Evolutionary conservation across 2,888 invertebrate species (phyloP), one percentile per base, ranked within the genome.

Genomic region (Chrysolina americana): DNA sequence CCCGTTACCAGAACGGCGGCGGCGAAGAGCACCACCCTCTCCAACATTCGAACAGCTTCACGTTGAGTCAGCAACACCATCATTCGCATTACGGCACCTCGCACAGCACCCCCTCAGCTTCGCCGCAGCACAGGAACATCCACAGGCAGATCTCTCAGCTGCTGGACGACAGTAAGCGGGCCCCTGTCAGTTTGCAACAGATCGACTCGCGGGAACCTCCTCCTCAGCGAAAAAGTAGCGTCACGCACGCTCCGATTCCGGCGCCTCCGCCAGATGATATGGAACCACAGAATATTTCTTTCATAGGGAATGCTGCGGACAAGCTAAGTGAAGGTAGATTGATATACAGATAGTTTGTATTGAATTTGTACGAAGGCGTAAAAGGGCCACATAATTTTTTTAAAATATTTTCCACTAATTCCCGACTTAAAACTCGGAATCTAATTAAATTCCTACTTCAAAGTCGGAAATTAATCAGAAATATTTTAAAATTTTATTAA

Each of bases 251-350:
- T 11, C 91, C 93, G 1, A 90, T 92, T 64, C 92, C 93, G 59
- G 91, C 92, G 15, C 93, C 93, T 41, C 92, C 93, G 70, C 92
- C 92, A 23, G 96, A 95, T 85, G 96, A 96, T 85, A 96, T 97
- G 96, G 96, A 96, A 83, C 96, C 97, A 0, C 97, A 97, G 87
- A 96, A 95, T 89, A 96, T 97, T 84, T 96, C 96, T 71, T 97
- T 97, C 85, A 96, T 96, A 81, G 96, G 96, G 85, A 93, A 92
- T 87, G 91, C 92, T 28, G 90, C 90, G 87, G 86, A 87, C 63
- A 88, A 89, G 82, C 83, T 87, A 50, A 86, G 80, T 59, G 86
- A 88, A 83, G 87, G 86, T 84, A 75, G 47, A 56, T 50, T 48
- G 41, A n/a, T 19, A 0, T 13, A 48, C 23, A 21, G 4, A 36